Evolutionary conservation across 2,113 vertebrate genomes (phyloP).

Genomic region (Oreochromis aureus): DNA sequence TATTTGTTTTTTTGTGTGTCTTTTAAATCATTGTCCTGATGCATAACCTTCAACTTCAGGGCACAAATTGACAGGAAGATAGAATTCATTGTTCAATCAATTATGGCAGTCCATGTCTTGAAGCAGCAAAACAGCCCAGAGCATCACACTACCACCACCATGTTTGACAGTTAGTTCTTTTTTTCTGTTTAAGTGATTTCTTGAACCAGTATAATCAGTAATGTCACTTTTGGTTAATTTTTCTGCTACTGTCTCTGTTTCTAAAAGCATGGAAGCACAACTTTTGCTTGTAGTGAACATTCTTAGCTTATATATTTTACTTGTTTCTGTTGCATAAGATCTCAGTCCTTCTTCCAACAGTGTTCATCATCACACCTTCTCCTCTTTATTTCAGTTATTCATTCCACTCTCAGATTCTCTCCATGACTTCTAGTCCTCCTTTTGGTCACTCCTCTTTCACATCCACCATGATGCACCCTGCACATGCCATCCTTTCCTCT

Average conservation of each 20-base stretch:
- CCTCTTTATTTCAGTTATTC: background rate
- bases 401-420: background rate
- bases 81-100: rapidly evolving
- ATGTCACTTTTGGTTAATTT: rapidly evolving
- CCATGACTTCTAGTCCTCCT: background rate
- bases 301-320: background rate
- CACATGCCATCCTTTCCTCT: background rate
- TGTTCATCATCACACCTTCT: background rate
- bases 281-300: background rate
- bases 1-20: background rate
- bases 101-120: background rate
- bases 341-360: background rate
- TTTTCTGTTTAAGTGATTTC: background rate
- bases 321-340: background rate
- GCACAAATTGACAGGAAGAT: background rate
- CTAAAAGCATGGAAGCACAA: background rate
- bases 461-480: background rate
- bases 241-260: background rate
- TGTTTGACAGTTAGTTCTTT: background rate
- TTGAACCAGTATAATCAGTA: background rate
- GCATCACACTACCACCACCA: background rate
- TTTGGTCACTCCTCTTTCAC: background rate
- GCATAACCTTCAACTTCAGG: background rate
- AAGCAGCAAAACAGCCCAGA: background rate
- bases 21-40: background rate